Percentiles rank a stretch among this genome's conserved stretches.
Evolutionary conservation across 35 echinoderm and acorn worm genomes (phyloP).

Genomic region (Heliocidaris erythrogramma): DNA sequence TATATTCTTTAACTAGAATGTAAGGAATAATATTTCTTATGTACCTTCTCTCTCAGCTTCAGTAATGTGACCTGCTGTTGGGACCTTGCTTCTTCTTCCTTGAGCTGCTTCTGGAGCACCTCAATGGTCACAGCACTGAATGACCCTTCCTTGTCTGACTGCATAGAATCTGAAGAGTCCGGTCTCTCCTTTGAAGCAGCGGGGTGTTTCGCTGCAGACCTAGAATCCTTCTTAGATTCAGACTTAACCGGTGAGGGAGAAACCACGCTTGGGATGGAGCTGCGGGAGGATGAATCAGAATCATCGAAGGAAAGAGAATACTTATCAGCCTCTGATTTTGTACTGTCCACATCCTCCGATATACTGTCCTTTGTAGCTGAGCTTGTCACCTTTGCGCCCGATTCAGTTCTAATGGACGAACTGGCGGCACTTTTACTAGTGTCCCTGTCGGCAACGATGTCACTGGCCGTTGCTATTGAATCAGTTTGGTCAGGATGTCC

Average conservation of each 20-base stretch:
- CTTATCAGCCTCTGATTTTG: constrained; percentile 48
- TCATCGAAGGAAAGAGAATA: constrained; percentile 72
- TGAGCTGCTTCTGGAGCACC: constrained; percentile 82
- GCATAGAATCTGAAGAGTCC: constrained; percentile 21
- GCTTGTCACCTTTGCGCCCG: constrained; percentile 21
- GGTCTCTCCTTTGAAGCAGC: background rate
- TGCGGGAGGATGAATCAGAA: background rate
- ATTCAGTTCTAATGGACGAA: constrained; percentile 63
- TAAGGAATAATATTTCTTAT: background rate
- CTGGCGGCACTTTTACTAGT: constrained; percentile 24
- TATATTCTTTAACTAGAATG: background rate
- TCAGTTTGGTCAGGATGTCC: background rate
- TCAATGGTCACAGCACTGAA: constrained; percentile 57
- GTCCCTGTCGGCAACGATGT: constrained; percentile 32
- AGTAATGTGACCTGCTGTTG: constrained; percentile 84
- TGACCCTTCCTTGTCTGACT: constrained; percentile 49
- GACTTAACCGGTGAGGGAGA: background rate
- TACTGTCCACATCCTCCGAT: constrained; percentile 55
- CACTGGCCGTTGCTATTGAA: constrained; percentile 60
- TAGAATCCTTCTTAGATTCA: constrained; percentile 6
- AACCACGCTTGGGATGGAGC: background rate
- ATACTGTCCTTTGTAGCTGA: constrained; percentile 36
- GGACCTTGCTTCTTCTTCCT: constrained; percentile 80
- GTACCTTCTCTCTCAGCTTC: constrained; percentile 78
- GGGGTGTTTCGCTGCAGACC: background rate